A percentile compares a stretch with the other conserved stretches of the same genome.
Conservation (phyloP, 2,888 invertebrate genomes). For the Thelaira solivaga region DNA sequence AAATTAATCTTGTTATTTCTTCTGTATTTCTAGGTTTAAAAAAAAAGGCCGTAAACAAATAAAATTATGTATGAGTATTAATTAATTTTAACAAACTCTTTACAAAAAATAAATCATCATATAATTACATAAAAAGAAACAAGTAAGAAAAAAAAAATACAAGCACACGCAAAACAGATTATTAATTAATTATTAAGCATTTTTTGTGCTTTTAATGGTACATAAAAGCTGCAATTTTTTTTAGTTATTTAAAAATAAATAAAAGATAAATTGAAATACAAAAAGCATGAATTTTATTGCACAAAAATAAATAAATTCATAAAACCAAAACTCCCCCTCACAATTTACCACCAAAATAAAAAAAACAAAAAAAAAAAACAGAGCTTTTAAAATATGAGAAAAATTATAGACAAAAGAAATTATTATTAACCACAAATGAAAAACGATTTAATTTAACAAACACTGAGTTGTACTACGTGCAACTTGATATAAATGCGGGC, state of each 20-base stretch:
- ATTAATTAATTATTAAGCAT: slow-evolving; percentile 59
- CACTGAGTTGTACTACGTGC: background rate
- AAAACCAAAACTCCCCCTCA: background rate
- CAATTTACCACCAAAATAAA: background rate
- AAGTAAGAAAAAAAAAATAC: background rate
- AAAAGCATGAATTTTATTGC: slow-evolving; percentile 44
- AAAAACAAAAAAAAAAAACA: background rate
- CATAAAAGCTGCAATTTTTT: slow-evolving; percentile 55
- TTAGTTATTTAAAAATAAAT: slow-evolving; percentile 44
- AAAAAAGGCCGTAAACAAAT: background rate
- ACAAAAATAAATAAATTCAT: slow-evolving; percentile 25
- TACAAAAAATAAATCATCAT: background rate
- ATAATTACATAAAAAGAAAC: slow-evolving; percentile 17
- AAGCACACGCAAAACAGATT: slow-evolving; percentile 10
- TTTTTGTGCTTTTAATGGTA: slow-evolving; percentile 55
- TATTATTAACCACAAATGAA: slow-evolving; percentile 50
- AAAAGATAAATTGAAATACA: slow-evolving; percentile 33
- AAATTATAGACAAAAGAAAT: slow-evolving; percentile 43
- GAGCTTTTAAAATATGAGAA: slow-evolving; percentile 16
- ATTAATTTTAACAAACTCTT: slow-evolving; percentile 12
- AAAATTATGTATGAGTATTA: slow-evolving; percentile 12
- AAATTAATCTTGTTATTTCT: background rate
- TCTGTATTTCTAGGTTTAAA: slow-evolving; percentile 42
- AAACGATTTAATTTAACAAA: slow-evolving; percentile 53
- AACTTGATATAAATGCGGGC: background rate